Conservation (phyloP, 1,140 invertebrate genomes). For the Ganaspis sp. region DNA sequence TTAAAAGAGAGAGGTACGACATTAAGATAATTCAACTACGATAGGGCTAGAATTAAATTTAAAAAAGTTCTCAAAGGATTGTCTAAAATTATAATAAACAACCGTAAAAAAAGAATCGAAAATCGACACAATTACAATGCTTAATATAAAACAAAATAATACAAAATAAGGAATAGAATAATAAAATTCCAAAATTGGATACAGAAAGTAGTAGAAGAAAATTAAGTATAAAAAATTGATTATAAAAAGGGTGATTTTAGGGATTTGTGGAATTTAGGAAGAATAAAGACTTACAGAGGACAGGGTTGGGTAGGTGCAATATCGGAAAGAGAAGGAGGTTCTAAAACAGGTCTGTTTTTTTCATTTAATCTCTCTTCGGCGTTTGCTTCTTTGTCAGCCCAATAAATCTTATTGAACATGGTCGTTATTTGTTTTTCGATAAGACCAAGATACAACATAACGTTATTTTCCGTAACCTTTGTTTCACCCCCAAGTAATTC, state of each 20-base stretch:
- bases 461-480: conserved; percentile 82
- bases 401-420: conserved; percentile 77
- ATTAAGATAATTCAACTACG: too few species aligned
- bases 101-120: too few species aligned
- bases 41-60: too few species aligned
- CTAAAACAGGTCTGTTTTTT: conserved; percentile 64
- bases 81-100: too few species aligned
- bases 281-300: conserved; percentile 70
- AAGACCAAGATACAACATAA: conserved; percentile 84
- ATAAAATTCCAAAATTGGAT: conserved; percentile 13
- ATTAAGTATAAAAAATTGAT: background rate
- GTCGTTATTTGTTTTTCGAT: conserved; percentile 80
- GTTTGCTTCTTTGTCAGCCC: conserved; percentile 71
- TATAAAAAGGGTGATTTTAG: background rate
- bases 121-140: too few species aligned
- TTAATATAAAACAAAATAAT: too few species aligned
- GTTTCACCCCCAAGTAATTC: conserved; percentile 82
- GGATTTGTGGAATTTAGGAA: conserved; percentile 14
- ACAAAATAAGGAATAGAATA: too few species aligned
- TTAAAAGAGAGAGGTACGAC: too few species aligned
- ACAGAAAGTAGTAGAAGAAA: background rate
- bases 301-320: conserved; percentile 72
- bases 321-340: conserved; percentile 54
- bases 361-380: conserved; percentile 62
- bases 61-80: too few species aligned